Percentiles rank a stretch among this genome's conserved stretches.
Evolutionary conservation across 2,888 invertebrate genomes (phyloP).

Genomic region (Oithona nana): DNA sequence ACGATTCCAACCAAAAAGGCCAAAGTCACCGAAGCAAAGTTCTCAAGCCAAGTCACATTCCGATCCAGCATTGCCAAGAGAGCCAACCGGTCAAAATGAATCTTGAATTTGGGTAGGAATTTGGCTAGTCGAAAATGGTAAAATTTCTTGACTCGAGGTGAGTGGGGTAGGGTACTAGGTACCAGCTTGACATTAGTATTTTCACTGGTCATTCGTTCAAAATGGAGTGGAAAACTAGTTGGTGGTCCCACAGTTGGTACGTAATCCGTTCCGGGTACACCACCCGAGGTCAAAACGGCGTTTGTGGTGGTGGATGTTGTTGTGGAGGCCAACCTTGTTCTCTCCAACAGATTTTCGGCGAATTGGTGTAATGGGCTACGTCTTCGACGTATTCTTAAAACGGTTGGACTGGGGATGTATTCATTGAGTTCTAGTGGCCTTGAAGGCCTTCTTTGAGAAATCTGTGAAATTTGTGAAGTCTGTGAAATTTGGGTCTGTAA

Average conservation of each 20-base stretch:
- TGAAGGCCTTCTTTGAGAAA: neutral
- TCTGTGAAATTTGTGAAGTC: no score
- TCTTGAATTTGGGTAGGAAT: conserved; percentile 37
- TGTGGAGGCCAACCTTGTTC: conserved; percentile 24
- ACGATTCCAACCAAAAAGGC: conserved; percentile 66
- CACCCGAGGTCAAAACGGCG: neutral
- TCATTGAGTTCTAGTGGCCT: neutral
- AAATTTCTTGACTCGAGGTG: conserved; percentile 1
- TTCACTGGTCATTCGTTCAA: neutral
- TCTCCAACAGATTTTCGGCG: conserved; percentile 26
- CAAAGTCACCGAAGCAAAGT: conserved; percentile 56
- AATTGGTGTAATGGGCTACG: conserved; percentile 25
- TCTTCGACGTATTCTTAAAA: conserved; percentile 12
- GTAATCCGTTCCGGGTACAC: neutral
- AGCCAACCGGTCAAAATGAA: conserved; percentile 78
- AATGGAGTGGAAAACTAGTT: neutral
- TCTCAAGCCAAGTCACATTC: conserved; percentile 63
- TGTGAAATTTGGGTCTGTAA: conserved; percentile 5
- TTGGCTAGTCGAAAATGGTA: neutral
- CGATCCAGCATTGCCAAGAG: conserved; percentile 79
- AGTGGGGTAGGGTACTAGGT: neutral
- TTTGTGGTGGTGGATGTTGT: conserved; percentile 13
- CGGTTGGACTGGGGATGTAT: conserved; percentile 6
- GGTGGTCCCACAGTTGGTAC: neutral
- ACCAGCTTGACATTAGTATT: no score